phyloP scores from a whole-genome alignment of 1,140 invertebrate species.

The Drosophila arizonae region DNA sequence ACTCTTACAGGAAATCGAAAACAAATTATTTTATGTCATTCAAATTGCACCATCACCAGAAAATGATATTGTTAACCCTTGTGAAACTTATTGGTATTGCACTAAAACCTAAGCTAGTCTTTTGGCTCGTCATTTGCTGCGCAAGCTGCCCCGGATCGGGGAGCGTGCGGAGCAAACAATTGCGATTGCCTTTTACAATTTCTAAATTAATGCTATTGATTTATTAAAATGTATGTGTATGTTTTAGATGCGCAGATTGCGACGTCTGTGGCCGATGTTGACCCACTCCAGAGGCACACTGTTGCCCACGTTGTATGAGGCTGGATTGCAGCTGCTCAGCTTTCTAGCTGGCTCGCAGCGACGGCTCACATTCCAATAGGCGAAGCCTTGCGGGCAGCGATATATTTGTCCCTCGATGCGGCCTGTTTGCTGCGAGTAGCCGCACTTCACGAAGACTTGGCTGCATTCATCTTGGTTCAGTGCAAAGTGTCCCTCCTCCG shows the following conservation, averaged over 20 bases:
- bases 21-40: constrained; percentile 17
- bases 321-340: constrained; percentile 57
- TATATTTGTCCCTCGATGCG: constrained; percentile 88
- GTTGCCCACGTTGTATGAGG: constrained; percentile 60
- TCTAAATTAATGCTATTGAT: constrained; percentile 42
- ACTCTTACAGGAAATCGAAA: constrained; percentile 44
- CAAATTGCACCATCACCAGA: constrained; percentile 16
- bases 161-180: constrained; percentile 71
- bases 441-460: constrained; percentile 89
- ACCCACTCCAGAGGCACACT: constrained; percentile 77
- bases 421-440: constrained; percentile 82
- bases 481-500: constrained; percentile 87
- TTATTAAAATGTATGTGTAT: not conserved
- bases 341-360: constrained; percentile 86
- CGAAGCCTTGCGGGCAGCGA: constrained; percentile 89
- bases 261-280: constrained; percentile 77
- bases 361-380: constrained; percentile 90
- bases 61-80: constrained; percentile 9
- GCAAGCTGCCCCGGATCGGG: constrained; percentile 34
- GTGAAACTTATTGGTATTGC: constrained; percentile 60
- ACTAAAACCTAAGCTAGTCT: constrained; percentile 57
- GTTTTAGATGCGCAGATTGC: constrained; percentile 70
- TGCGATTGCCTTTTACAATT: constrained; percentile 32
- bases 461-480: constrained; percentile 87
- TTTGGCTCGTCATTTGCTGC: constrained; percentile 60